Evolutionary conservation across 2,797 vertebrate species (phyloP).

Genomic region (Labroides dimidiatus): DNA sequence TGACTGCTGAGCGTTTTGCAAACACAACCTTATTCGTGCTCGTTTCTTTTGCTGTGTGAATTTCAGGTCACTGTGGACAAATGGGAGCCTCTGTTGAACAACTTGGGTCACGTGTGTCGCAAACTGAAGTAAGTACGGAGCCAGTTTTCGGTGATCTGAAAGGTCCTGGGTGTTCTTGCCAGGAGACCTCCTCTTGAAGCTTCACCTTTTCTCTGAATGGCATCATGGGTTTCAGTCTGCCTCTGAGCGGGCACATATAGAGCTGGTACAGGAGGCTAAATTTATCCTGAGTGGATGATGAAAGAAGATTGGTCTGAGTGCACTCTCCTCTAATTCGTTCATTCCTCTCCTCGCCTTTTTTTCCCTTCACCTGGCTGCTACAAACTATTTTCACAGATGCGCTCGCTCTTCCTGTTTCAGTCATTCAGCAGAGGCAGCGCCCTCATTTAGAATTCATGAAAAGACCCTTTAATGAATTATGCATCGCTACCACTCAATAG

Average conservation of each 20-base stretch:
- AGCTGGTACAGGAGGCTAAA: background rate
- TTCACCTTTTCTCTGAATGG: background rate
- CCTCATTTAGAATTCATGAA: slow-evolving; percentile 60
- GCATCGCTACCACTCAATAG: slow-evolving; percentile 50
- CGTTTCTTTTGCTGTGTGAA: slow-evolving; percentile 60
- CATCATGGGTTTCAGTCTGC: background rate
- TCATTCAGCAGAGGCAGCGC: slow-evolving; percentile 47
- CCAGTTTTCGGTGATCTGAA: background rate
- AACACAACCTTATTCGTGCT: background rate
- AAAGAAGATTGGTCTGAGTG: background rate
- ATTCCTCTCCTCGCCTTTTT: background rate
- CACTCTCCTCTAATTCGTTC: slow-evolving; percentile 34
- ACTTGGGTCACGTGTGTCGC: slow-evolving; percentile 96
- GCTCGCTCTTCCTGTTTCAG: slow-evolving; percentile 24
- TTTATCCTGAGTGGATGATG: slow-evolving; percentile 18
- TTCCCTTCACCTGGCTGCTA: background rate
- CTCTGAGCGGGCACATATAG: background rate
- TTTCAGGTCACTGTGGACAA: slow-evolving; percentile 94
- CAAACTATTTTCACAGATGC: slow-evolving; percentile 43
- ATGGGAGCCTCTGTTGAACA: slow-evolving; percentile 98
- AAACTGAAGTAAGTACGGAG: slow-evolving; percentile 94
- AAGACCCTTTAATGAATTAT: slow-evolving; percentile 70
- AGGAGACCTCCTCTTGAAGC: background rate
- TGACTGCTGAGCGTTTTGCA: no score
- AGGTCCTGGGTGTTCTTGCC: background rate